phyloP scores from a whole-genome alignment of 2,797 vertebrate genomes.

The Cuculus canorus region DNA sequence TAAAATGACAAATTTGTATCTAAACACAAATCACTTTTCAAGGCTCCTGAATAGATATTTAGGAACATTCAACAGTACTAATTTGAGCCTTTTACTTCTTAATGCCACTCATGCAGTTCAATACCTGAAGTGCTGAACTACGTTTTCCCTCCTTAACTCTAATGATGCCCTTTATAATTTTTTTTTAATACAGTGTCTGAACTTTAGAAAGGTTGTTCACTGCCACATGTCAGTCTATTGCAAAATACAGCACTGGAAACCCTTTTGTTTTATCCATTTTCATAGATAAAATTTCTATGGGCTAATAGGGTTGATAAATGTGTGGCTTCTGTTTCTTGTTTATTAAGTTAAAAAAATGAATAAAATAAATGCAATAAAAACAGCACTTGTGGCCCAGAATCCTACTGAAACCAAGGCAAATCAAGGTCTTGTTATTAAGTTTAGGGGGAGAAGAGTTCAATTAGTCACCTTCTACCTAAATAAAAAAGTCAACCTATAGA shows the following conservation, averaged over 20 bases:
- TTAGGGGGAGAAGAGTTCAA: neutral
- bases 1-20: no score
- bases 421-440: neutral
- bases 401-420: neutral
- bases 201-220: conserved; percentile 77
- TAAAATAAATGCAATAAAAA: neutral
- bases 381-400: neutral
- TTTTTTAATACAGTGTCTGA: conserved; percentile 76
- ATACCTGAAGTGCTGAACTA: conserved; percentile 76
- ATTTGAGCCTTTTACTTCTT: conserved; percentile 75
- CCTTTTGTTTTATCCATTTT: conserved; percentile 55
- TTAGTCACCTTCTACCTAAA: neutral
- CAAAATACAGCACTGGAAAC: conserved; percentile 61
- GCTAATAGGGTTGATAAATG: neutral
- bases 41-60: conserved; percentile 54
- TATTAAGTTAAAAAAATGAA: neutral
- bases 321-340: neutral
- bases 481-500: neutral
- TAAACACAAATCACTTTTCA: conserved; percentile 54
- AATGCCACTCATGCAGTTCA: conserved; percentile 53
- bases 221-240: conserved; percentile 75
- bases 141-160: conserved; percentile 74
- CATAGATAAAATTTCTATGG: conserved; percentile 18
- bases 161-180: conserved; percentile 78
- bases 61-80: conserved; percentile 61